These are phyloP conservation scores for Nannoperca obscura DNA, from an alignment of 2,797 vertebrate species.

Conservation along the genomic window DNA sequence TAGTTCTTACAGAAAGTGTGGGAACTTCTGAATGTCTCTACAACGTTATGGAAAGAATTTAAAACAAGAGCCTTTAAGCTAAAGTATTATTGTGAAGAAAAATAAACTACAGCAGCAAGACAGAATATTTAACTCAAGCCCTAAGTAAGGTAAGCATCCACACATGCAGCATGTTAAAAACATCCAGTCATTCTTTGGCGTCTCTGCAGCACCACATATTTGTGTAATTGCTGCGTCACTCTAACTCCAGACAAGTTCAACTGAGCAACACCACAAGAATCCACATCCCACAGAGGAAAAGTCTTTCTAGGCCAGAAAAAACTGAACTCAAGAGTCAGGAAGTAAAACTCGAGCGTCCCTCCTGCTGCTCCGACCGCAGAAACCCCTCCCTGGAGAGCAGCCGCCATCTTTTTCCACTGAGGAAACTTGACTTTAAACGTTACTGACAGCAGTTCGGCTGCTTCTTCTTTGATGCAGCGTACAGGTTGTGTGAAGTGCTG, in stretches of 20 bases:
- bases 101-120: conserved; percentile 56
- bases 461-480: conserved; percentile 87
- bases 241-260: conserved; percentile 36
- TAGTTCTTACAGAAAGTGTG: not conserved
- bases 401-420: conserved; percentile 47
- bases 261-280: conserved; percentile 64
- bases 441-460: conserved; percentile 91
- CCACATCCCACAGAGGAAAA: conserved; percentile 60
- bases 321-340: conserved; percentile 52
- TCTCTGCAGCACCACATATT: conserved; percentile 31
- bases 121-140: conserved; percentile 31
- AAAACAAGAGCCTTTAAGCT: conserved; percentile 3
- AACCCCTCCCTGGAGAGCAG: conserved; percentile 47
- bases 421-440: conserved; percentile 48
- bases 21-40: not conserved
- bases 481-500: conserved; percentile 87
- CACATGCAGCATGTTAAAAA: conserved; percentile 5
- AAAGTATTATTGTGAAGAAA: not conserved
- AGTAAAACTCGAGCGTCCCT: conserved; percentile 32
- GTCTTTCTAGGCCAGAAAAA: conserved; percentile 65
- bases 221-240: conserved; percentile 40
- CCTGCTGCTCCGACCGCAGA: conserved; percentile 51
- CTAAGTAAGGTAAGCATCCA: conserved; percentile 29
- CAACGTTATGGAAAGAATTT: conserved; percentile 3
- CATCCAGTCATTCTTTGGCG: conserved; percentile 52